Conservation (phyloP, 1,140 invertebrate genomes). For the Rhagoletis pomonella region DNA sequence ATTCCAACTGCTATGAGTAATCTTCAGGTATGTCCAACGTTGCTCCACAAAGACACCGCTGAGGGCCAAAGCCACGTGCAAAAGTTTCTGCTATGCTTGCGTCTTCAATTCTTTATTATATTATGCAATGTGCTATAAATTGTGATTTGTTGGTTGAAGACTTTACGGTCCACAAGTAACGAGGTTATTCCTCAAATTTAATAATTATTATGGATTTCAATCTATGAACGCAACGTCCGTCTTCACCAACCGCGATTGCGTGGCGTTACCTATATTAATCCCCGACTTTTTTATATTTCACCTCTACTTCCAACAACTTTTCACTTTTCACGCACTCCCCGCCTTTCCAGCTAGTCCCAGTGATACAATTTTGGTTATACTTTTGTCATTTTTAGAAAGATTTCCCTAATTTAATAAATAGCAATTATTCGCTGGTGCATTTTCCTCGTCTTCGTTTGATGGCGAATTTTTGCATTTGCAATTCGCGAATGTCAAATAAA, state of each 20-base stretch:
- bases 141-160: no score
- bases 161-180: no score
- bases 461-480: not conserved
- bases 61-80: no score
- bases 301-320: not conserved
- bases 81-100: no score
- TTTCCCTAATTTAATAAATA: not conserved
- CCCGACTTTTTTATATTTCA: not conserved
- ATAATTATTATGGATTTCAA: not conserved
- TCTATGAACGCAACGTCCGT: not conserved
- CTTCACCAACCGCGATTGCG: constrained; percentile 9
- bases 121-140: no score
- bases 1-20: no score
- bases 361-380: not conserved
- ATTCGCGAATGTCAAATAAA: constrained; percentile 43
- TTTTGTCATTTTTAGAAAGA: constrained; percentile 22
- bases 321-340: not conserved
- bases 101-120: no score
- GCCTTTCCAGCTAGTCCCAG: not conserved
- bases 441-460: not conserved
- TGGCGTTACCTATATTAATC: not conserved
- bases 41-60: no score
- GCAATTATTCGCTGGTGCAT: not conserved
- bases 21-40: no score
- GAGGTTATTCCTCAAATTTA: no score